Conservation (phyloP, 1,140 invertebrate species). For the Halyomorpha halys region DNA sequence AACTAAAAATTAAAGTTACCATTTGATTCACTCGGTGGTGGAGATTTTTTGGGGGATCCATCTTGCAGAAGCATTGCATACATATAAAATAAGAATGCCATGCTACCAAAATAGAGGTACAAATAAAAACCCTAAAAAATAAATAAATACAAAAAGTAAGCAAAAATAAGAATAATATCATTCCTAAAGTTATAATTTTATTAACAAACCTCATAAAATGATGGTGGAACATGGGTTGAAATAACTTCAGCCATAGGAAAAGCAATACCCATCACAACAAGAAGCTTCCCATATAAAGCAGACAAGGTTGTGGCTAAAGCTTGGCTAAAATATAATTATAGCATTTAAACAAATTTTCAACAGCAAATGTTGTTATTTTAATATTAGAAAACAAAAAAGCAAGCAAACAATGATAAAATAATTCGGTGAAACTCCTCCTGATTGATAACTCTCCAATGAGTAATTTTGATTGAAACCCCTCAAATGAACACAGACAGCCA, state of each 20-base stretch:
- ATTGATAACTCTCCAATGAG: too few relatives aligned
- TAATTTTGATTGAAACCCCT: too few relatives aligned
- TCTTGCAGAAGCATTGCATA: slow-evolving; percentile 64
- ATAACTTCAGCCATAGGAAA: slow-evolving; percentile 89
- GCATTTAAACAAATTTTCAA: too few relatives aligned
- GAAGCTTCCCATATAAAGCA: slow-evolving; percentile 83
- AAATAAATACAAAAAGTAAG: slow-evolving; percentile 12
- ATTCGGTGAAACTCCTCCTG: too few relatives aligned
- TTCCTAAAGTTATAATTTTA: neutral
- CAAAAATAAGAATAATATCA: neutral
- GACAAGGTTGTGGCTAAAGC: slow-evolving; percentile 76
- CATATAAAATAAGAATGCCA: slow-evolving; percentile 78
- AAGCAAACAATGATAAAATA: too few relatives aligned
- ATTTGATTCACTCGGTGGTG: slow-evolving; percentile 6
- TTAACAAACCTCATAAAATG: slow-evolving; percentile 65
- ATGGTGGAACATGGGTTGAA: slow-evolving; percentile 80
- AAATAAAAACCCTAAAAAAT: slow-evolving; percentile 65
- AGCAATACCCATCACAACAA: slow-evolving; percentile 87
- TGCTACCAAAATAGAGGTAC: slow-evolving; percentile 81
- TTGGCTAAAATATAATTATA: slow-evolving; percentile 45
- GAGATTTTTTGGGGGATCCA: slow-evolving; percentile 7
- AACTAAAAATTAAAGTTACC: neutral
- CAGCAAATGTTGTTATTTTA: too few relatives aligned
- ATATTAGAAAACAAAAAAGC: too few relatives aligned
- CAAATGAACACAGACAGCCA: too few relatives aligned